Conservation (phyloP, 2,888 invertebrate genomes). For the Oscheius sp. region DNA sequence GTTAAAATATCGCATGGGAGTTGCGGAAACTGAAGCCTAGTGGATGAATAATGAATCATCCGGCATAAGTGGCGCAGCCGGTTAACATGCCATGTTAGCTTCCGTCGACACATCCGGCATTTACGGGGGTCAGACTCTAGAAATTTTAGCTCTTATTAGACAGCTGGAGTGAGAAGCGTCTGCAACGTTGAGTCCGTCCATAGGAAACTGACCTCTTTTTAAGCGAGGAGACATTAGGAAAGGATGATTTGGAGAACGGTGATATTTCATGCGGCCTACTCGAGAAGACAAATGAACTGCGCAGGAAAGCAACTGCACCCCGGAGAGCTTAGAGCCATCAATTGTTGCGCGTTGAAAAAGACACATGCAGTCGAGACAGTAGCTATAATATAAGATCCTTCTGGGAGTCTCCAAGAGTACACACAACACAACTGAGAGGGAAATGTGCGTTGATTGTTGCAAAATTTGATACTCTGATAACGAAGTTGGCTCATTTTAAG, state of each 20-base stretch:
- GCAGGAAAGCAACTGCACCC: conserved; percentile 34
- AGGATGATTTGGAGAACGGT: conserved; percentile 33
- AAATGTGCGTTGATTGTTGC: too few species aligned
- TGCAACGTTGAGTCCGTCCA: not conserved
- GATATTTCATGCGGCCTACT: conserved; percentile 31
- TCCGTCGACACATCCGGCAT: conserved; percentile 35
- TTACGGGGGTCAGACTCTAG: conserved; percentile 17
- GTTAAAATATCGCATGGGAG: conserved; percentile 19
- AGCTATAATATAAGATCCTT: conserved; percentile 7
- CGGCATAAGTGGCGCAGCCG: conserved; percentile 30
- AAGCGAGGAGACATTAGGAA: conserved; percentile 14
- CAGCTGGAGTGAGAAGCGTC: conserved; percentile 13
- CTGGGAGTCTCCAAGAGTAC: not conserved
- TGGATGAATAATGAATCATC: conserved; percentile 37
- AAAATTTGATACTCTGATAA: too few species aligned
- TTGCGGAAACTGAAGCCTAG: conserved; percentile 31
- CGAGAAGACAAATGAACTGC: conserved; percentile 35
- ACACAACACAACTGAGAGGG: too few species aligned
- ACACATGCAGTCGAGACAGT: conserved; percentile 24
- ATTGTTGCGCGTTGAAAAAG: conserved; percentile 36
- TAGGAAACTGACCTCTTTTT: conserved; percentile 14
- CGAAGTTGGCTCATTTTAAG: too few species aligned
- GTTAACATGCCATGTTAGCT: conserved; percentile 36
- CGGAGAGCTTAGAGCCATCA: conserved; percentile 26
- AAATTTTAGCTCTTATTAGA: conserved; percentile 26